Conservation (phyloP, 2,113 vertebrate species). For the Antechinus flavipes region DNA sequence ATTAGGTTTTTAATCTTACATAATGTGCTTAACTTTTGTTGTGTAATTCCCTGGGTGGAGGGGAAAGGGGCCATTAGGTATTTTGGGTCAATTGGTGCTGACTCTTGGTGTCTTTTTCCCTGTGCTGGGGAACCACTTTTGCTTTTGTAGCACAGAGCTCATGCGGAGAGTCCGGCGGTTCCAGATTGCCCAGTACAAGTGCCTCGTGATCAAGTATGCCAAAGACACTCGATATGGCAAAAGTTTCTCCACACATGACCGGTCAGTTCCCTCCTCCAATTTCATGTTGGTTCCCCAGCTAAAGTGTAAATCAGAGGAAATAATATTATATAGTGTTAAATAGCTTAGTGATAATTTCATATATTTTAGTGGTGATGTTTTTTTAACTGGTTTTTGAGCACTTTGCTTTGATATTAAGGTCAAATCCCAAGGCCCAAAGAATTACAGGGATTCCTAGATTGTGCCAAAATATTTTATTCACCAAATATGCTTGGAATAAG, state of each 20-base stretch:
- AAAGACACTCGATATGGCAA: slow-evolving; percentile 92
- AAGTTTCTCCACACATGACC: slow-evolving; percentile 93
- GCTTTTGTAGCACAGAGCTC: slow-evolving; percentile 91
- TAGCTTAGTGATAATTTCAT: background rate
- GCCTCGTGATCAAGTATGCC: slow-evolving; percentile 94
- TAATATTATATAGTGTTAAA: background rate
- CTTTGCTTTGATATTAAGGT: background rate
- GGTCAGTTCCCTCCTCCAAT: slow-evolving; percentile 80
- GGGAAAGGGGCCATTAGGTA: fast-evolving
- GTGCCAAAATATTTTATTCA: background rate
- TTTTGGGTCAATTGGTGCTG: fast-evolving
- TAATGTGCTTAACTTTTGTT: background rate
- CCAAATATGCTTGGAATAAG: background rate
- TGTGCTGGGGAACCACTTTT: background rate
- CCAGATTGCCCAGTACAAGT: slow-evolving; percentile 94
- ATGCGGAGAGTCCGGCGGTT: slow-evolving; percentile 95
- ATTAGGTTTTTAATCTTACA: fast-evolving
- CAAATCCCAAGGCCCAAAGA: background rate
- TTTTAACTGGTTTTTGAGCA: background rate
- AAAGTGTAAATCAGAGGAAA: background rate
- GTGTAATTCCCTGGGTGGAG: fast-evolving
- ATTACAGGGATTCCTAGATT: background rate
- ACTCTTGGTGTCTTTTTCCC: background rate
- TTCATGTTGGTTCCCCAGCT: background rate
- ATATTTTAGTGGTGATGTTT: background rate